phyloP scores from a whole-genome alignment of 2,888 invertebrate genomes.

The Heliconius ismenius region DNA sequence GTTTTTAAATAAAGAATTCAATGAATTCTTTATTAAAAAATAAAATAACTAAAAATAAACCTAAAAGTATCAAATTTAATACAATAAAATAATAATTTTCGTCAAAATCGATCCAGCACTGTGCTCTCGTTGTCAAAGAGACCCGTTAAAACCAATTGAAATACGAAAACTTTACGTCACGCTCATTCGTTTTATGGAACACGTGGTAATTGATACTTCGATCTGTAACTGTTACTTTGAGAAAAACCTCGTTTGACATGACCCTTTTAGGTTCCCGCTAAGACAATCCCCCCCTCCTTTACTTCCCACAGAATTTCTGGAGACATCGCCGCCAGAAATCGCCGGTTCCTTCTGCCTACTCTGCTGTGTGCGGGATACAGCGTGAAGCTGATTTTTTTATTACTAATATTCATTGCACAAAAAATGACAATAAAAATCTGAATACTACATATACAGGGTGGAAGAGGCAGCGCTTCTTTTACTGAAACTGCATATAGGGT shows the following conservation, averaged over 20 bases:
- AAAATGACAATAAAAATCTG: neutral
- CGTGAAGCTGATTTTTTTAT: neutral
- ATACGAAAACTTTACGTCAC: slow-evolving; percentile 58
- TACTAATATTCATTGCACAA: neutral
- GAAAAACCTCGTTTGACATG: slow-evolving; percentile 11
- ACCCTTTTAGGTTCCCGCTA: neutral
- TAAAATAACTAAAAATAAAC: too few species aligned
- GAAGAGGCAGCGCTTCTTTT: too few species aligned
- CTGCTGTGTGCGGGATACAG: too few species aligned
- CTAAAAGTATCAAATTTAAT: too few species aligned
- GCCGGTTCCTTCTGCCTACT: fast-evolving
- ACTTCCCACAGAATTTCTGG: too few species aligned
- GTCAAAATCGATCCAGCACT: neutral
- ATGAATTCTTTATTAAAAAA: too few species aligned
- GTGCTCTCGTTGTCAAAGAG: slow-evolving; percentile 48
- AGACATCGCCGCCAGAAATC: too few species aligned
- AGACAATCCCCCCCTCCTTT: too few species aligned
- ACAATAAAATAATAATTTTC: neutral
- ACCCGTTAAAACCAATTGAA: slow-evolving; percentile 57
- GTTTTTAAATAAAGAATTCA: too few species aligned
- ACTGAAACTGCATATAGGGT: too few species aligned
- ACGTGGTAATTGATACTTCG: slow-evolving; percentile 49
- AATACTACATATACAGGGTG: neutral
- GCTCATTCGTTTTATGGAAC: slow-evolving; percentile 57
- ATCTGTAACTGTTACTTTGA: slow-evolving; percentile 41